These are phyloP conservation scores for Lepidiolamprologus cunningtoni DNA, from an alignment of 2,113 vertebrate species.

Conservation along the genomic window DNA sequence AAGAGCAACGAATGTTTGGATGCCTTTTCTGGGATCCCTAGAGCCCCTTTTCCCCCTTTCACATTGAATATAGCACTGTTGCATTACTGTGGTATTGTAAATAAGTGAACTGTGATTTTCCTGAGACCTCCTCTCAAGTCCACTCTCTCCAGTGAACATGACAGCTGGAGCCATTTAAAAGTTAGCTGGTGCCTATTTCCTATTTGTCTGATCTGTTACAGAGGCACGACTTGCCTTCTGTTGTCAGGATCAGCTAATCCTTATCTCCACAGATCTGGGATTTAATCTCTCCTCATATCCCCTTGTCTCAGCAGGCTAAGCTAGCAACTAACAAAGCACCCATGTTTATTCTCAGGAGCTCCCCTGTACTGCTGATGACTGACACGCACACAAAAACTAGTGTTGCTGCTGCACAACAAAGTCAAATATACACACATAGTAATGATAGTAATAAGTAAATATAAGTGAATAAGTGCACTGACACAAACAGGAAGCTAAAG, in stretches of 20 bases:
- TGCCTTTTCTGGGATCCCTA: background rate
- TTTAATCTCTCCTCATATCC: conserved; percentile 20
- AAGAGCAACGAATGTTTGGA: background rate
- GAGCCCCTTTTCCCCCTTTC: background rate
- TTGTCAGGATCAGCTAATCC: conserved; percentile 35
- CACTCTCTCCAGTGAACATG: background rate
- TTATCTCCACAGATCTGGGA: conserved; percentile 24
- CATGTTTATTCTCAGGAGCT: background rate
- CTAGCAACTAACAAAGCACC: conserved; percentile 11
- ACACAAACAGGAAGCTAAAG: background rate
- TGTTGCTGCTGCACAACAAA: background rate
- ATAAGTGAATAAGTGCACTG: background rate
- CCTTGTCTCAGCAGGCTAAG: conserved; percentile 11
- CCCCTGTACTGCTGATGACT: background rate
- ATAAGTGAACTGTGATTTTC: background rate
- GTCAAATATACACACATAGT: too few relatives aligned
- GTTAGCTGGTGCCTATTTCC: background rate
- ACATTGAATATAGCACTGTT: background rate
- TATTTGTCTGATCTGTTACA: background rate
- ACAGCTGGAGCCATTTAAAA: background rate
- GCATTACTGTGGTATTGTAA: background rate
- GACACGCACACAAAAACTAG: background rate
- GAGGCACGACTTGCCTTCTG: conserved; percentile 11
- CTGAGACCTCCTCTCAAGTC: background rate
- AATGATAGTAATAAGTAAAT: background rate